phyloP scores from a whole-genome alignment of 2,113 vertebrate genomes.

The Ictalurus furcatus region DNA sequence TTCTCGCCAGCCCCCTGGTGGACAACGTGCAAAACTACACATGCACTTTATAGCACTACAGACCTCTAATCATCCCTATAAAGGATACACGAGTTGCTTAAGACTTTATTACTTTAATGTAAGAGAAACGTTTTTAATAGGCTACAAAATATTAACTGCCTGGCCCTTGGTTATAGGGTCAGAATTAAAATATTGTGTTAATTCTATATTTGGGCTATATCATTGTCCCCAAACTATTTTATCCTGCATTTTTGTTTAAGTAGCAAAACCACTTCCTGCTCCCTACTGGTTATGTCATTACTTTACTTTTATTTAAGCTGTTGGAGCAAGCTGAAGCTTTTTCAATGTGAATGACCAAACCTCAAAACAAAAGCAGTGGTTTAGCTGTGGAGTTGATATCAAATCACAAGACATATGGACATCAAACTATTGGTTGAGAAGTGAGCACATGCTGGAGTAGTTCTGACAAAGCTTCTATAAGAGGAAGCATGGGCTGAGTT shows the following conservation, averaged over 20 bases:
- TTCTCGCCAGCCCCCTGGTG: not conserved
- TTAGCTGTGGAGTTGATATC: not conserved
- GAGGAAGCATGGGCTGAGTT: not conserved
- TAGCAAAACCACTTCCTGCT: too few relatives aligned
- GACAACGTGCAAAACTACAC: not conserved
- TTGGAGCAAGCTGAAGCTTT: not conserved
- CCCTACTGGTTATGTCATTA: not conserved
- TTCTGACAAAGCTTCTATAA: too few relatives aligned
- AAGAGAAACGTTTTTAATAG: not conserved
- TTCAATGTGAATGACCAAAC: not conserved
- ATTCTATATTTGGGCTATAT: not conserved
- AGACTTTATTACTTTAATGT: too few relatives aligned
- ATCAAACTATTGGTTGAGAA: too few relatives aligned
- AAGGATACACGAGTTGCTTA: too few relatives aligned
- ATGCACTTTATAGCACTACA: not conserved
- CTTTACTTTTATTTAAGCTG: not conserved
- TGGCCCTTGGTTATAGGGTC: not conserved
- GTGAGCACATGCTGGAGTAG: too few relatives aligned
- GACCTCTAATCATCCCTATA: too few relatives aligned
- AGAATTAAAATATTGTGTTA: not conserved
- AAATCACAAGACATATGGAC: not conserved
- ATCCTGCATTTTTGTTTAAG: not conserved
- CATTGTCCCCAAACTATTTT: too few relatives aligned
- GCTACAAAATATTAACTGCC: not conserved
- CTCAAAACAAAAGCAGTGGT: not conserved